Evolutionary conservation across 2,113 vertebrate genomes (phyloP), one percentile per base, ranked within the genome.

Genomic region (Pygoscelis antarcticus): DNA sequence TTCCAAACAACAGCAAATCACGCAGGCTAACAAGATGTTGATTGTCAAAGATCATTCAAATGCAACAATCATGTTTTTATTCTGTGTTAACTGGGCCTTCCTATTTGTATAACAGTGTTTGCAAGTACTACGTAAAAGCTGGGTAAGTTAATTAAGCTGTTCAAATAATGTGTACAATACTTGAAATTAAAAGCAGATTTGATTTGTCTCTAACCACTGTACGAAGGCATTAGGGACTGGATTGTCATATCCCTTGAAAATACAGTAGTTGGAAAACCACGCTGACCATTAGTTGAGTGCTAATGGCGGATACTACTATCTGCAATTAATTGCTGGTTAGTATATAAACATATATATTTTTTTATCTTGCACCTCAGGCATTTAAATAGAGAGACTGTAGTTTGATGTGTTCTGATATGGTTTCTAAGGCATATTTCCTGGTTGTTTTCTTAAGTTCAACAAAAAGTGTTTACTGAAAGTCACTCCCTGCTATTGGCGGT

Each of bases 121-220:
- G 58, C 62, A 76, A 80, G 66, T 23, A 36, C 40, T 51, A 2
- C 46, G 77, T 65, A 44, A 64, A 57, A 77, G 70, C 82, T 49
- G 51, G 44, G 5, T 52, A 85, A 69, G 7, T 76, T 95, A 85
- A 93, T 91, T 90, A 93, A 90, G 62, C 38, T 86, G 71, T 94
- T 94, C 80, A 90, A 88, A 86, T 76, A 72, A 60, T 34, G n/a
- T 88, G 68, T 80, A 47, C 38, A 74, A 29, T 95, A 62, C 62
- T 88, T 65, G 62, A 93, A 90, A 92, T 90, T 80, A 90, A 83
- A 93, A 92, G 52, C 71, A 83, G 83, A 38, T 74, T 95, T 94
- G 42, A 65, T 60, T 95, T 93, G 71, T 70, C 62, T 69, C 38
- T 88, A 76, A 88, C 29, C 27, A 44, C 26, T 40, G 34, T 49